Percentiles rank a stretch among this genome's conserved stretches.
Evolutionary conservation across 2,113 vertebrate genomes (phyloP).

Genomic region (Delphinus delphis): DNA sequence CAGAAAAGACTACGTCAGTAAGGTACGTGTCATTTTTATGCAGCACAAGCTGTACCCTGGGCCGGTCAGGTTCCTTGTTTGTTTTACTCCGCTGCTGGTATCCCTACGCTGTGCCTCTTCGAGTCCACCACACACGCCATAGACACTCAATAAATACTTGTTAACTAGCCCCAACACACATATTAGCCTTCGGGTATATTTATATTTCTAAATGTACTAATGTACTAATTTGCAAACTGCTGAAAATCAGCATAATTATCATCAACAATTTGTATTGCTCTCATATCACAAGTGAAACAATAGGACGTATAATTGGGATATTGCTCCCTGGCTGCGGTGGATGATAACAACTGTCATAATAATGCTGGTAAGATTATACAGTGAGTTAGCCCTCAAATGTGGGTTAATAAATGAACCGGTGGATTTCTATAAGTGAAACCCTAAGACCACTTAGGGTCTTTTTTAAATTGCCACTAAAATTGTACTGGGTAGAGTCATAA

Average conservation of each 20-base stretch:
- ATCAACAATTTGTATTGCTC: constrained; percentile 77
- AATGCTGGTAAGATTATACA: constrained; percentile 65
- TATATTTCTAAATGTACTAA: constrained; percentile 78
- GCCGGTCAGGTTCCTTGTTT: constrained; percentile 30
- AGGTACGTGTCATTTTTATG: constrained; percentile 25
- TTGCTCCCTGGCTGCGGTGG: constrained; percentile 68
- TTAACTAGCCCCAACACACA: constrained; percentile 75
- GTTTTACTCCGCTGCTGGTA: not conserved
- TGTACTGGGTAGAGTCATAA: constrained; percentile 66
- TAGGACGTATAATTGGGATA: constrained; percentile 72
- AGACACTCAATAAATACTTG: constrained; percentile 74
- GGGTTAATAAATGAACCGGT: constrained; percentile 70
- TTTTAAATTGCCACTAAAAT: constrained; percentile 70
- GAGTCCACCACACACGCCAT: constrained; percentile 42
- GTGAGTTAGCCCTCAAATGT: constrained; percentile 62
- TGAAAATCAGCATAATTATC: constrained; percentile 80
- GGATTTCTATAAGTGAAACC: constrained; percentile 64
- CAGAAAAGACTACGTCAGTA: not conserved
- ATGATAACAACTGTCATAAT: constrained; percentile 73
- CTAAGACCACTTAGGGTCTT: constrained; percentile 27
- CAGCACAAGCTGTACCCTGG: not conserved
- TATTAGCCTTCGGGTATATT: constrained; percentile 71
- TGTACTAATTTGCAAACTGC: constrained; percentile 77
- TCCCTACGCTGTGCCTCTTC: constrained; percentile 52
- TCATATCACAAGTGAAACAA: constrained; percentile 77